These are phyloP conservation scores for Papilio dardanus DNA, from an alignment of 1,140 invertebrate species.

Conservation along the genomic window DNA sequence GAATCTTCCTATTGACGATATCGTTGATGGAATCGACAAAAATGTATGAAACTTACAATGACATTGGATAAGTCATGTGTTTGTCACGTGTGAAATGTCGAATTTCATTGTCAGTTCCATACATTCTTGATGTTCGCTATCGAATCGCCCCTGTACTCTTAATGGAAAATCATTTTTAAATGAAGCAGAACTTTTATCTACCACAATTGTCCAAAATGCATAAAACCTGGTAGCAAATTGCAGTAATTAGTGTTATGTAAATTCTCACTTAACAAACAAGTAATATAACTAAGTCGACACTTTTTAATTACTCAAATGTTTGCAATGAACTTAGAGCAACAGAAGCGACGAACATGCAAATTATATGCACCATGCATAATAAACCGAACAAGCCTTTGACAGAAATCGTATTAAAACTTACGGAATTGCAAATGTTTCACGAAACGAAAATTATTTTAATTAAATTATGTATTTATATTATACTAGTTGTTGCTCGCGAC, in stretches of 20 bases:
- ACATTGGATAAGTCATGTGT: too few relatives aligned
- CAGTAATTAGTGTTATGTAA: neutral
- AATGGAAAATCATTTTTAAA: too few relatives aligned
- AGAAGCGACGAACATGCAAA: neutral
- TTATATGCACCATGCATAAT: constrained; percentile 23
- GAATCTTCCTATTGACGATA: too few relatives aligned
- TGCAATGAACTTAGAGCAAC: constrained; percentile 1
- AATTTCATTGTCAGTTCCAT: too few relatives aligned
- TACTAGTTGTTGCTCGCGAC: neutral
- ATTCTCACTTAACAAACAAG: neutral
- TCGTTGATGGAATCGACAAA: too few relatives aligned
- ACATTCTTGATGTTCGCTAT: too few relatives aligned
- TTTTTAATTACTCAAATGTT: constrained; percentile 11
- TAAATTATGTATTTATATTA: neutral
- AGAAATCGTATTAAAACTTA: constrained; percentile 21
- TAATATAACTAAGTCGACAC: neutral
- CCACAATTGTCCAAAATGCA: neutral
- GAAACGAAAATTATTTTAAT: constrained; percentile 8
- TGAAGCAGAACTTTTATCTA: too few relatives aligned
- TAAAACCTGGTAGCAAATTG: neutral
- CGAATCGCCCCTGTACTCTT: too few relatives aligned
- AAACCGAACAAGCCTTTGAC: constrained; percentile 4
- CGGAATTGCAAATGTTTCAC: constrained; percentile 1
- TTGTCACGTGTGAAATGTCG: too few relatives aligned
- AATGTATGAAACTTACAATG: too few relatives aligned